Base-by-base conservation (phyloP, 2,113 vertebrate genomes). In the Pseudorhombus dupliciocellatus region DNA sequence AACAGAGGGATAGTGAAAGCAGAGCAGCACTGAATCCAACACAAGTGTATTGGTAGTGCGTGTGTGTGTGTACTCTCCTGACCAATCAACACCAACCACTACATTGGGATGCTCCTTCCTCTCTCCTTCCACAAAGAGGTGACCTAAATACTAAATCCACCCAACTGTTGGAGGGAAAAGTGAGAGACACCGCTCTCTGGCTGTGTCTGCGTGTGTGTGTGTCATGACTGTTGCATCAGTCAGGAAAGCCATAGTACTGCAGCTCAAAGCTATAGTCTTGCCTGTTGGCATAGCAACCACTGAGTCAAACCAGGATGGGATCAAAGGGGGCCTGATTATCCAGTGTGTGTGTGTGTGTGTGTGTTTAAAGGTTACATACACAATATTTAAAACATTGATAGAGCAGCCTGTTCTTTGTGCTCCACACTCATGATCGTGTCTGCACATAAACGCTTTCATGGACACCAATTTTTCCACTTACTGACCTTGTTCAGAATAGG, bases 161-260 rank as follows among this genome's bases (percentile, higher is more conserved):
- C 59, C 73, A 79, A 73, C 25, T 79, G 51, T 42, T 22, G 42
- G 61, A 85, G 69, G 8, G 54, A 61, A 77, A 73, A 52, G 61
- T 63, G 31, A 56, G 72, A 80, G 59, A 40, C 55, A 60, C 16
- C 53, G 63, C n/a, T 57, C n/a, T 40, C 31, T 53, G 42, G 3
- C 5, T 16, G 30, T 37, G 50, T 50, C 25, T 21, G 25, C 28
- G n/a, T 51, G 48, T 24, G 9, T 52, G 50, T 56, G 46, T 44
- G 28, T 37, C 44, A 58, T 74, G 68, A 77, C 75, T 76, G 73
- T 86, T 86, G 81, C 79, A 86, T 88, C 78, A 86, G 74, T 71
- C 65, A 76, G 80, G 70, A 77, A 80, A 83, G 75, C 65, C 54
- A 70, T 55, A 72, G 62, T 62, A 18, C 75, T 74, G 70, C 74